Base-by-base conservation (phyloP, 64 coral and sea anemone species). In the Pachyseris speciosa region DNA sequence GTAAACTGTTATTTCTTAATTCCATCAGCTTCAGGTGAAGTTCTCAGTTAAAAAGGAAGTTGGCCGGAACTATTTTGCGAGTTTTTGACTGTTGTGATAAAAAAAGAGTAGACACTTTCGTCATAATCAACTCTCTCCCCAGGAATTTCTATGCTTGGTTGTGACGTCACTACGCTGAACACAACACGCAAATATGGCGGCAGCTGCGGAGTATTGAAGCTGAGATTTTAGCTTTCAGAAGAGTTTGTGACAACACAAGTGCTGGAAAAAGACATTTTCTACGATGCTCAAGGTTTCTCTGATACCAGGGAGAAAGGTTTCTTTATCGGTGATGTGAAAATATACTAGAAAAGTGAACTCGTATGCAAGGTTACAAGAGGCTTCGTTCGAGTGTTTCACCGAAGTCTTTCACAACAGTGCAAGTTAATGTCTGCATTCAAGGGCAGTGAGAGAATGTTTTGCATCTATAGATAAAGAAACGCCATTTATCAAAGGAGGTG, bases 141-240 rank as follows among this genome's bases (percentile, higher is more conserved):
- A 81, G 77, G 77, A 63, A 26, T 60, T 64, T 57, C 7, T n/a
- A 0, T 15, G 47, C 17, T 5, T 39, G 22, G 0, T 41, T 32
- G 34, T 81, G 77, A 81, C 77, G 77, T 81, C 77, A 81, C 33
- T 24, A 20, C 9, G 1, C 20, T n/a, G 63, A 57, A 81, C n/a
- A 61, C 77, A 40, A 61, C 77, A 81, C 53, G 77, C 52, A 81
- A 81, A 81, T 17, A 81, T 81, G 77, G 77, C 77, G 77, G 55
- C 53, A 9, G 77, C 13, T n/a, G 7, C 5, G 24, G 29, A 37
- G 28, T 55, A 5, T 67, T 7, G 2, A 37, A 7, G 53, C 34
- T 59, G 51, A 34, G 5, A 39, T 63, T 64, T 81, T 81, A 61
- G 48, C 32, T 25, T 61, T 41, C 4, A 16, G n/a, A 37, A 81